Percentiles rank a stretch among this genome's conserved stretches.
Evolutionary conservation across 2,113 vertebrate genomes (phyloP).

Genomic region (Trematomus loennbergii): DNA sequence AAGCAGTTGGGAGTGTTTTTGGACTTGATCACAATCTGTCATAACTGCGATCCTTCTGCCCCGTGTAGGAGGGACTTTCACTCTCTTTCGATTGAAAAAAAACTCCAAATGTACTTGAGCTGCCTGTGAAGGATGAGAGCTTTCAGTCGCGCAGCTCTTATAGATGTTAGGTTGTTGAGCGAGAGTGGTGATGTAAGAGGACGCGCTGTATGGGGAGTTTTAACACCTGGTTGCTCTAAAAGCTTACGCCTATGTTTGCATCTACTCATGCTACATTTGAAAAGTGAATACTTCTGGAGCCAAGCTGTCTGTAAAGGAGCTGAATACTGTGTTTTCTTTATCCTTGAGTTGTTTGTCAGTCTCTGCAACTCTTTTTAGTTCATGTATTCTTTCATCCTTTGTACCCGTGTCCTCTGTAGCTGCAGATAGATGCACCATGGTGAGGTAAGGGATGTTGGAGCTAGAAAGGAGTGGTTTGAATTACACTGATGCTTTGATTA

Average conservation of each 20-base stretch:
- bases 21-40: constrained; percentile 47
- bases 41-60: constrained; percentile 42
- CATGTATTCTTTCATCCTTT: constrained; percentile 11
- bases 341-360: constrained; percentile 7
- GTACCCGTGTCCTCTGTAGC: constrained; percentile 25
- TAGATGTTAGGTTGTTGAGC: constrained; percentile 25
- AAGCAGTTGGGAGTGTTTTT: constrained; percentile 48
- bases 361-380: constrained; percentile 10
- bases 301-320: constrained; percentile 2
- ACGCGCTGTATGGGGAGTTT: constrained; percentile 17
- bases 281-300: background rate
- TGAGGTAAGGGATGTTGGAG: constrained; percentile 50
- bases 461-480: constrained; percentile 58
- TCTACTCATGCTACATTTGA: constrained; percentile 23
- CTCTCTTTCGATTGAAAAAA: constrained; percentile 52
- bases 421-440: constrained; percentile 4
- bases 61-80: constrained; percentile 66
- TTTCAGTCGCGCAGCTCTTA: constrained; percentile 43
- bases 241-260: constrained; percentile 41
- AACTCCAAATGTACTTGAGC: constrained; percentile 51
- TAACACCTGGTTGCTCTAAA: constrained; percentile 42
- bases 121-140: constrained; percentile 53
- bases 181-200: constrained; percentile 33
- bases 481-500: constrained; percentile 71
- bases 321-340: constrained; percentile 3